These are phyloP conservation scores for Sigmodon hispidus DNA, from an alignment of 2,113 vertebrate genomes.

Conservation along the genomic window DNA sequence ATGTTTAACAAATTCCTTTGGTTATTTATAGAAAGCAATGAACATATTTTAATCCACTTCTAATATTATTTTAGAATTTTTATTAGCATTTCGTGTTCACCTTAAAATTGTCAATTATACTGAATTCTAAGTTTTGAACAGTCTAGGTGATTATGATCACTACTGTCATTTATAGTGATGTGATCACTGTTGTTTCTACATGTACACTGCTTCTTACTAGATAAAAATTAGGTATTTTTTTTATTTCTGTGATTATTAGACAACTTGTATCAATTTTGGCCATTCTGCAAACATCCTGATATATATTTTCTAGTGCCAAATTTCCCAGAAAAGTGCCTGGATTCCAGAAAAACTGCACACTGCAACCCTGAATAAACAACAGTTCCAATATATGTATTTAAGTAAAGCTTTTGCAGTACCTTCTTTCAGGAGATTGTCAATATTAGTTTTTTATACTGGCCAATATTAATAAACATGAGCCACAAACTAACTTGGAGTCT, in stretches of 20 bases:
- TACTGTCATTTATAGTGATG: not conserved
- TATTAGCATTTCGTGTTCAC: not conserved
- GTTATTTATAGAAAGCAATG: not conserved
- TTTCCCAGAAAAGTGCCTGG: constrained; percentile 6
- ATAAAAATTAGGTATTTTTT: not conserved
- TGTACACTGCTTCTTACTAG: not conserved
- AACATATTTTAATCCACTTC: not conserved
- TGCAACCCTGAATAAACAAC: constrained; percentile 51
- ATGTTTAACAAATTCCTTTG: not conserved
- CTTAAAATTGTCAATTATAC: not conserved
- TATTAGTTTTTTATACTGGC: not conserved
- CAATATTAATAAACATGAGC: not conserved
- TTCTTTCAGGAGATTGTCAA: constrained; percentile 50
- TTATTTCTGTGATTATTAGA: not conserved
- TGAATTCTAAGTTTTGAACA: not conserved
- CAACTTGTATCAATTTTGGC: not conserved
- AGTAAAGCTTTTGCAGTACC: constrained; percentile 32
- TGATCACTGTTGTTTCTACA: not conserved
- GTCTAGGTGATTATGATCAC: not conserved
- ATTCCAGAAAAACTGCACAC: constrained; percentile 38
- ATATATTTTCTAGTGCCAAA: not conserved
- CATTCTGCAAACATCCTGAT: constrained; percentile 6
- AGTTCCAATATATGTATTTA: constrained; percentile 41
- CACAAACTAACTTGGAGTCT: not conserved
- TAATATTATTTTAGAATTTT: not conserved